Conservation (phyloP, 2,888 invertebrate species). For the Nowickia ferox region DNA sequence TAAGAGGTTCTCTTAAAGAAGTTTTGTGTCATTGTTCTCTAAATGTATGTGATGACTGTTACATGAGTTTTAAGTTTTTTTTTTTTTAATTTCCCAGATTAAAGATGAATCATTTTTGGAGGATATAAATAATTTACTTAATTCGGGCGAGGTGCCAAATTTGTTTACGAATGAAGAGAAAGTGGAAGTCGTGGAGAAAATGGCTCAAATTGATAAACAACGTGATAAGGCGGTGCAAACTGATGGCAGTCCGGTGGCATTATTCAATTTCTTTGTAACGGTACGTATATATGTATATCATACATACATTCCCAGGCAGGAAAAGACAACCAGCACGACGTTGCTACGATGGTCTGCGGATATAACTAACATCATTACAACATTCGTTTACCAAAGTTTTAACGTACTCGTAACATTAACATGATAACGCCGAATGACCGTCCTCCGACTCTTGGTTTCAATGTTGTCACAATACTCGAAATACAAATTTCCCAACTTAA, state of each 20-base stretch:
- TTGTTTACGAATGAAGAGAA: constrained; percentile 93
- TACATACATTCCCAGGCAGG: too few species aligned
- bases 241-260: constrained; percentile 94
- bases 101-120: constrained; percentile 97
- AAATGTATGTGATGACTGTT: not conserved
- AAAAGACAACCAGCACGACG: too few species aligned
- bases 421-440: too few species aligned
- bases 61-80: not conserved
- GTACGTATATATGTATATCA: constrained; percentile 71
- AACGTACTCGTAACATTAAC: too few species aligned
- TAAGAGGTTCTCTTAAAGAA: not conserved
- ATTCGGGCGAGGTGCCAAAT: constrained; percentile 97
- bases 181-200: constrained; percentile 95
- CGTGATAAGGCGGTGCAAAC: constrained; percentile 94
- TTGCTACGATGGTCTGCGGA: too few species aligned
- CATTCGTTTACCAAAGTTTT: too few species aligned
- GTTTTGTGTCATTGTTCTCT: not conserved
- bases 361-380: too few species aligned
- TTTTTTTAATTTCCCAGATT: constrained; percentile 85
- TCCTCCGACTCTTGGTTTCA: too few species aligned
- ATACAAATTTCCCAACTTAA: too few species aligned
- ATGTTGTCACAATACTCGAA: too few species aligned
- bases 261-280: constrained; percentile 94
- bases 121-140: constrained; percentile 95
- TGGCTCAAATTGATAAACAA: constrained; percentile 94